Percentiles rank a stretch among this genome's conserved stretches.
Conservation (phyloP, 2,113 vertebrate genomes). For the Salvelinus namaycush region DNA sequence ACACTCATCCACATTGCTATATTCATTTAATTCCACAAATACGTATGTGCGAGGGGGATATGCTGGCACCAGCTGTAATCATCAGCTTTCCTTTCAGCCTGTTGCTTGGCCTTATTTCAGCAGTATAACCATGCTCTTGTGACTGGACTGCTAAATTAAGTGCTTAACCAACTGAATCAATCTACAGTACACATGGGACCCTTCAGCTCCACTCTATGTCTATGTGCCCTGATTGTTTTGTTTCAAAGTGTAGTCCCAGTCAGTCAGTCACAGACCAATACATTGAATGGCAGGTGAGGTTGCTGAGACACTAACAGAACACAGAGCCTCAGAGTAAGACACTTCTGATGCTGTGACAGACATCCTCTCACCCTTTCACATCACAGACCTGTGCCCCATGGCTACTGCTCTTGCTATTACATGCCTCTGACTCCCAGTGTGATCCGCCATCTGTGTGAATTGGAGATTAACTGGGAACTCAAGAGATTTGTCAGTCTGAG, state of each 20-base stretch:
- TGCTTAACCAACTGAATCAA: no score
- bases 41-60: neutral
- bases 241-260: no score
- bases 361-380: constrained; percentile 4
- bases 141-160: no score
- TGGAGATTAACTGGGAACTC: constrained; percentile 54
- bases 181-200: no score
- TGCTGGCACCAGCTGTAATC: constrained; percentile 1
- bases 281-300: neutral
- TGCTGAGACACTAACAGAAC: neutral
- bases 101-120: no score
- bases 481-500: constrained; percentile 40
- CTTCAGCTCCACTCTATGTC: no score
- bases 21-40: neutral
- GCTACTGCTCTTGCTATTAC: constrained; percentile 5
- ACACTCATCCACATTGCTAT: neutral
- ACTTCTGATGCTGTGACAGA: constrained; percentile 12
- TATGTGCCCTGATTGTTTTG: no score
- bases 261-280: neutral
- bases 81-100: no score
- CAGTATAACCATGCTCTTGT: no score
- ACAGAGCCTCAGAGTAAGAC: constrained; percentile 4
- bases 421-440: constrained; percentile 25
- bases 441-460: constrained; percentile 46
- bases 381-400: neutral